Evolutionary conservation across 2,113 vertebrate species (phyloP).

Genomic region (Sakesphorus luctuosus): DNA sequence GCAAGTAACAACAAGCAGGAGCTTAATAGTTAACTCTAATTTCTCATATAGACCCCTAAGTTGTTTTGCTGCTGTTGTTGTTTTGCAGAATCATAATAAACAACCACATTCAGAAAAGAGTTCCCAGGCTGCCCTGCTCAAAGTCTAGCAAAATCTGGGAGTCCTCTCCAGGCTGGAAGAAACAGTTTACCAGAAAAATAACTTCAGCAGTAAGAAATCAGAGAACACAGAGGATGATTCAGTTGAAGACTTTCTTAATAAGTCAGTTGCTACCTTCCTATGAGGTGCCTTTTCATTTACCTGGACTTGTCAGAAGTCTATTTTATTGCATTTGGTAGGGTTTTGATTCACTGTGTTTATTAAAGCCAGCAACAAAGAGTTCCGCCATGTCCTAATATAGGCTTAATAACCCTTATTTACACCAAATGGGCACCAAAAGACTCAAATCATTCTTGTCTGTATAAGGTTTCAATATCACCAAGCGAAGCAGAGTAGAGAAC

Average conservation of each 20-base stretch:
- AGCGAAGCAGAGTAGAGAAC: not conserved
- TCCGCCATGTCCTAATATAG: not conserved
- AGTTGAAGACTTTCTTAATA: not conserved
- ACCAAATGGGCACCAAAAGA: not conserved
- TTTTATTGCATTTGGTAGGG: not conserved
- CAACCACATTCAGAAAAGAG: not conserved
- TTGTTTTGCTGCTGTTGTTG: not conserved
- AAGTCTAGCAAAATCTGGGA: accelerated
- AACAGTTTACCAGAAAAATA: not conserved
- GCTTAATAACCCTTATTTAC: slow-evolving; percentile 2
- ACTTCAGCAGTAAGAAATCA: not conserved
- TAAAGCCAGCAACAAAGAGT: not conserved
- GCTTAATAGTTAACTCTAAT: not conserved
- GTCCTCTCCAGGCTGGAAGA: not conserved
- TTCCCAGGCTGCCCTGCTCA: not conserved
- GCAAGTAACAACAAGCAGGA: not conserved
- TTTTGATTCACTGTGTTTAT: not conserved
- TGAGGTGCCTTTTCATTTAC: not conserved
- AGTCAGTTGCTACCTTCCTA: not conserved
- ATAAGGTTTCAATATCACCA: not conserved
- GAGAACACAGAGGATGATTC: not conserved
- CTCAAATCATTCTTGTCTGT: not conserved
- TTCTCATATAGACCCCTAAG: not conserved
- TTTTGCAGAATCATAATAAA: not conserved
- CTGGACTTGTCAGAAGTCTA: not conserved